These are phyloP conservation scores for Dolichomitus sp. DNA, from an alignment of 2,888 invertebrate genomes.

Conservation along the genomic window DNA sequence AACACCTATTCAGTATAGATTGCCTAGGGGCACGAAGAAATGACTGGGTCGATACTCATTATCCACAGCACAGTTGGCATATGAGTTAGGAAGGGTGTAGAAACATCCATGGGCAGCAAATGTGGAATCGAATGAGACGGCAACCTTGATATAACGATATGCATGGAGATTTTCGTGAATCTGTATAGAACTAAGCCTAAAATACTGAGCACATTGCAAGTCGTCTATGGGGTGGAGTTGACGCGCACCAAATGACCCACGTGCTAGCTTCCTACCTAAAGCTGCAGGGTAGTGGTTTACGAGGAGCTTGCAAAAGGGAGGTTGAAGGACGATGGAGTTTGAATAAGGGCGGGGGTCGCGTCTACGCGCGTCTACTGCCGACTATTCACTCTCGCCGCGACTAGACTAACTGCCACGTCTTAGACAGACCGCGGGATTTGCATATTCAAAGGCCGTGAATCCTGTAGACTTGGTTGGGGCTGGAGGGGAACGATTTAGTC, in stretches of 20 bases:
- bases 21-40: conserved; percentile 33
- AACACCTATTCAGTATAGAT: conserved; percentile 20
- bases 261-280: conserved; percentile 43
- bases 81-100: conserved; percentile 21
- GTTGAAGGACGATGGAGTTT: conserved; percentile 42
- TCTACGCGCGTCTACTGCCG: conserved; percentile 55
- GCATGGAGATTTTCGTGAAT: conserved; percentile 25
- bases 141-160: conserved; percentile 27
- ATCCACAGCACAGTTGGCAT: conserved; percentile 10
- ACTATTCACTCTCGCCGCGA: conserved; percentile 70
- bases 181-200: conserved; percentile 10
- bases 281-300: conserved; percentile 36
- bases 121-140: conserved; percentile 8
- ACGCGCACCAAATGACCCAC: conserved; percentile 56
- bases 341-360: conserved; percentile 36
- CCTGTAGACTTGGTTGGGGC: conserved; percentile 69
- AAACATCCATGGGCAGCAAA: conserved; percentile 28
- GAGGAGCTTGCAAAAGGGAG: conserved; percentile 41
- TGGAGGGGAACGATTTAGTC: conserved; percentile 21
- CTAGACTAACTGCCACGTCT: conserved; percentile 77
- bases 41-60: conserved; percentile 39
- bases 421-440: conserved; percentile 77
- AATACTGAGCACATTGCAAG: conserved; percentile 22
- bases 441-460: conserved; percentile 81
- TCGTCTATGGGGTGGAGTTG: conserved; percentile 19